Evolutionary conservation across 1,140 invertebrate genomes (phyloP), one percentile per base, ranked within the genome.

Genomic region (Brachionus koreanus): DNA sequence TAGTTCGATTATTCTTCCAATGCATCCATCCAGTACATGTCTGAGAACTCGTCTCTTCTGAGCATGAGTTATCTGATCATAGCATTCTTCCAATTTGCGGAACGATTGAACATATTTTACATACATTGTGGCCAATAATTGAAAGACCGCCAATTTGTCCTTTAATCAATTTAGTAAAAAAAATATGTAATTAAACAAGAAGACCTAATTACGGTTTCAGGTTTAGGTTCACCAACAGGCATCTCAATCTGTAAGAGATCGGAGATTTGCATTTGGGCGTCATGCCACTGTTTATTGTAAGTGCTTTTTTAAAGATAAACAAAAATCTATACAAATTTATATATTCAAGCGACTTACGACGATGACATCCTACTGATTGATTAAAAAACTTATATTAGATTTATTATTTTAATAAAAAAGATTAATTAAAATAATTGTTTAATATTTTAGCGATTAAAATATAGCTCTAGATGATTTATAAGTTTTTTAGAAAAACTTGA

Each of bases 41-140:
- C 92, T 91, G 0, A 97, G 89, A 3, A 97, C 88, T 35, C 92
- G 85, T 52, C 95, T 89, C 86, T 97, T 97, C 87, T 98, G 96
- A 0, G 95, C 94, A 86, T 98, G 96, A 33, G 96, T 90, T 79
- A 96, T 91, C 89, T 95, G 94, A 86, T 97, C 95, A 85, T 96
- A 94, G 82, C 94, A 93, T 83, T 91, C 88, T 85, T 94, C 92
- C 9, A 98, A 85, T 83, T 91, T 91, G 81, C 93, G 92, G 10
- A 93, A 91, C 0, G 94, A 90, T 13, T 92, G 87, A 3, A 95
- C 93, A 85, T 97, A 97, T 75, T 92, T 92, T 0, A 94, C 89
- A 85, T 94, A 94, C 85, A 89, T 88, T 0, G 88, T 89, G 0
- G 87, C 88, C 42, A 89, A 77, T 7, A 87, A 84, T 82, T 89